Evolutionary conservation across 2,113 vertebrate genomes (phyloP).

Genomic region (Edolisoma coerulescens): DNA sequence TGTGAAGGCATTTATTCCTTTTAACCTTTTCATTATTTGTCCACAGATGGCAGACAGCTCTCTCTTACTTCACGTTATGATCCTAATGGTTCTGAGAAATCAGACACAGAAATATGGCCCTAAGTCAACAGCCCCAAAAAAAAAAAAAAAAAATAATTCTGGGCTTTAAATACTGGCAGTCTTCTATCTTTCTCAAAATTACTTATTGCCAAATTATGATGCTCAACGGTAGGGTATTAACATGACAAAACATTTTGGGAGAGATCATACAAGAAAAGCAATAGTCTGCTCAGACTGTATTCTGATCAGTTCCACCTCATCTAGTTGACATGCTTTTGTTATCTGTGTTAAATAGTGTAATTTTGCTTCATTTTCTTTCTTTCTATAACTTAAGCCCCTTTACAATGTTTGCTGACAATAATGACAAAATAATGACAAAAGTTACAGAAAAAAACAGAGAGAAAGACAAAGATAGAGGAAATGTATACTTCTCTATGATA

Average conservation of each 20-base stretch:
- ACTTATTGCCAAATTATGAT: neutral
- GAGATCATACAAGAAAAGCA: neutral
- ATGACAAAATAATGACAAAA: neutral
- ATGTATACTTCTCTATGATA: neutral
- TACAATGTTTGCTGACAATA: neutral
- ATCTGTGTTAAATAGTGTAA: neutral
- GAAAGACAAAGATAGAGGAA: neutral
- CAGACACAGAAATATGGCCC: neutral
- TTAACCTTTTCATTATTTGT: neutral
- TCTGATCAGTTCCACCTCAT: neutral
- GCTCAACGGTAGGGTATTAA: neutral
- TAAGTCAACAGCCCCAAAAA: neutral
- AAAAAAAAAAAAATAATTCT: neutral
- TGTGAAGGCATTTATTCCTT: neutral
- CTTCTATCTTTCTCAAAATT: neutral
- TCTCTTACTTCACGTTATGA: neutral
- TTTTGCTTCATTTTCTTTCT: neutral
- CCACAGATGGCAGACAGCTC: neutral
- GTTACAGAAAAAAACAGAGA: neutral
- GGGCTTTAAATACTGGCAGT: neutral
- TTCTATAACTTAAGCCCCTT: neutral
- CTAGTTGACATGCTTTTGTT: neutral
- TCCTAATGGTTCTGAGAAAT: neutral
- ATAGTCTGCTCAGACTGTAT: neutral
- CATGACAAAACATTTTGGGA: neutral